Percentiles rank a stretch among this genome's conserved stretches.
Evolutionary conservation across 1,140 invertebrate species (phyloP).

Genomic region (Drosophila aff.): DNA sequence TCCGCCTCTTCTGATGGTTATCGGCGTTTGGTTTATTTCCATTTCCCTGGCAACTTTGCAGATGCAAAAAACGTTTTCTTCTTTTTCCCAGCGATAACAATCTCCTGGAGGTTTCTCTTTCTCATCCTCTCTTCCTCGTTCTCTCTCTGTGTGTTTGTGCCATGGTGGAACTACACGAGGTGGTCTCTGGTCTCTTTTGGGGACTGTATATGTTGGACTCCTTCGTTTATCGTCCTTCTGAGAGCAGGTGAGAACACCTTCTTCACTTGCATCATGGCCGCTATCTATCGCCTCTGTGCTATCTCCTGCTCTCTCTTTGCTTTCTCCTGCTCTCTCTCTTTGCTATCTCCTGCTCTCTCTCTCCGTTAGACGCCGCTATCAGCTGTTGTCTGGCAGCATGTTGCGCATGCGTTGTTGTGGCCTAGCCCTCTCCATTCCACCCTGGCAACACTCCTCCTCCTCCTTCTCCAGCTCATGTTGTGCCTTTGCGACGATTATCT

Average conservation of each 20-base stretch:
- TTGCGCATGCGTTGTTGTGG: conserved; percentile 77
- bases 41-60: conserved; percentile 77
- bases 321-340: not conserved
- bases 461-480: conserved; percentile 10
- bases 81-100: conserved; percentile 46
- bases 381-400: conserved; percentile 69
- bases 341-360: not conserved
- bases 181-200: not conserved
- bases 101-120: conserved; percentile 18
- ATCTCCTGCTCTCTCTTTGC: not conserved
- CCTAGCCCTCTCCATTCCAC: conserved; percentile 13
- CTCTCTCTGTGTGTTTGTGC: no score
- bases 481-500: conserved; percentile 73
- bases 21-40: conserved; percentile 79
- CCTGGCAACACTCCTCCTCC: conserved; percentile 2
- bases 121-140: conserved; percentile 18
- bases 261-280: not conserved
- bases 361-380: conserved; percentile 26
- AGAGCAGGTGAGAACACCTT: not conserved
- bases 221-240: not conserved
- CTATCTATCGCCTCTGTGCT: not conserved
- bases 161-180: not conserved
- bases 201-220: not conserved
- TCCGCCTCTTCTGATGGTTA: conserved; percentile 50
- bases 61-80: conserved; percentile 62